A percentile compares a stretch with the other conserved stretches of the same genome.
phyloP scores from a whole-genome alignment of 2,888 invertebrate species.

The Epirrhoe alternata region DNA sequence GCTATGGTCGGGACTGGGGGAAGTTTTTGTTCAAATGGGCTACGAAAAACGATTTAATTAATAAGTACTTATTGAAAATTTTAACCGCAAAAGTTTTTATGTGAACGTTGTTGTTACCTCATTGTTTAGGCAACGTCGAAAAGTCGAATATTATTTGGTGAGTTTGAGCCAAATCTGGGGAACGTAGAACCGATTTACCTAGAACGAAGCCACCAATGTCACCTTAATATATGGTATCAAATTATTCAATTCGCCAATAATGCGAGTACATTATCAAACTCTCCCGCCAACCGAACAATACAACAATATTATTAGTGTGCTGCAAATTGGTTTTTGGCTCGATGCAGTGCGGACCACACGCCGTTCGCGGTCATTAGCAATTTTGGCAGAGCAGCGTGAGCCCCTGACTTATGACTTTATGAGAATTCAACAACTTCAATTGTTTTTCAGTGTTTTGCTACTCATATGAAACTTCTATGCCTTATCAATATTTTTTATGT shows the following conservation, averaged over 20 bases:
- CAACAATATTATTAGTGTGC: conserved; percentile 71
- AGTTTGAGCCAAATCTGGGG: not conserved
- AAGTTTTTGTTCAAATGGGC: conserved; percentile 73
- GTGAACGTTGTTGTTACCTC: not conserved
- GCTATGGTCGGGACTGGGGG: conserved; percentile 59
- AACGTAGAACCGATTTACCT: not conserved
- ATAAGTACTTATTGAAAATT: conserved; percentile 42
- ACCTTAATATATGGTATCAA: conserved; percentile 9
- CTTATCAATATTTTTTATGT: too few relatives aligned
- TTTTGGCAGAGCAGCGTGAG: conserved; percentile 77
- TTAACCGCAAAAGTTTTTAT: conserved; percentile 36
- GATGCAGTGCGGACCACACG: conserved; percentile 71
- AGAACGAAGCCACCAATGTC: not conserved
- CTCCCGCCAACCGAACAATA: conserved; percentile 50
- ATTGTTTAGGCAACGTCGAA: not conserved
- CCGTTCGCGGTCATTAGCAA: conserved; percentile 79
- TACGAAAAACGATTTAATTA: conserved; percentile 74
- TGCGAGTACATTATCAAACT: conserved; percentile 34
- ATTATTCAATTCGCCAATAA: conserved; percentile 20
- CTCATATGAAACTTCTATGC: not conserved
- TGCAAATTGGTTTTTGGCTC: conserved; percentile 83
- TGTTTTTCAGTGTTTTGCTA: conserved; percentile 38
- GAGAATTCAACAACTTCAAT: conserved; percentile 57
- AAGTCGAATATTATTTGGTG: not conserved
- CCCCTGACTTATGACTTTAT: conserved; percentile 73